Base-by-base conservation (phyloP, 1,140 invertebrate species). In the Antheraea pernyi region DNA sequence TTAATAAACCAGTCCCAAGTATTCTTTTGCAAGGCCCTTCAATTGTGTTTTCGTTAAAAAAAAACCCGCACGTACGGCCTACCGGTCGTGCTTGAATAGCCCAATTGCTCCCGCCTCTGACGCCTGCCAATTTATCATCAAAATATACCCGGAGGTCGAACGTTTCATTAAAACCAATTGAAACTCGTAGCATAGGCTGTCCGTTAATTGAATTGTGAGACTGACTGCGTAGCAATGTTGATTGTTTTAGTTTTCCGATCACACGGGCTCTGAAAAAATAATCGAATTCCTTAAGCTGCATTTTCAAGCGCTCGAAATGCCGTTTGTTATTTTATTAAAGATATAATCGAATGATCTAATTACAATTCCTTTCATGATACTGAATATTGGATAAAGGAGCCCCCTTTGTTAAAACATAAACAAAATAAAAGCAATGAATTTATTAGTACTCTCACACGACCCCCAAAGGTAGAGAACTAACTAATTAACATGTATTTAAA, bases 161-260 rank as follows among this genome's bases (percentile, higher is more conserved):
- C 42, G 48, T 65, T 65, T 67, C 65, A 65, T 68, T 64, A 65
- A 67, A 68, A 72, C 67, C 62, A 48, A 72, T 68, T 58, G 62
- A 53, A 68, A 59, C 68, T 74, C 67, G 59, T 46, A 61, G 59
- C 53, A 67, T 70, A 66, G 66, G 65, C 30, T 66, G 67, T 22
- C 62, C 37, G 67, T 71, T 74, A 71, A 74, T 74, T 69, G 62
- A 65, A 67, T 70, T 66, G 39, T 53, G 22, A 65, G 19, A 16
- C 46, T 13, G 39, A 16, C 46, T 13, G 39, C 30, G 65, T 59
- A 16, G 36, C 59, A 67, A n/a, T 46, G 69, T 67, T 74, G 71
- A 74, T 69, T 74, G 73, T 71, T 71, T 53, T 68, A 74, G 68
- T 63, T 74, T 71, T 70, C 59, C 62, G 42, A 58, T 71, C 59